Base-by-base conservation (phyloP, 1,140 invertebrate species). In the Sycophila sp. region DNA sequence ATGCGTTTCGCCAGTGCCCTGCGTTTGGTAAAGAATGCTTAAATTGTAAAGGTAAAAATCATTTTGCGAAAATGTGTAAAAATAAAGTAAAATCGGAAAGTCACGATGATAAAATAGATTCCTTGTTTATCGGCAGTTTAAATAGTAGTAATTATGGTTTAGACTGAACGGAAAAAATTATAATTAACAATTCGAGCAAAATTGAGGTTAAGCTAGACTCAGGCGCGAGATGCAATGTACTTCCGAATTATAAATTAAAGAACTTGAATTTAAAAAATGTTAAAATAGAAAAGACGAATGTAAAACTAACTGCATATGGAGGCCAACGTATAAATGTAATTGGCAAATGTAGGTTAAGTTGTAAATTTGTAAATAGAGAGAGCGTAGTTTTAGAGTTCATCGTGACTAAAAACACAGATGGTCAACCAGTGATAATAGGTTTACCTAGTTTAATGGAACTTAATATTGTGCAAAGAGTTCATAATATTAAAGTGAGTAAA, bases 381-480 rank as follows among this genome's bases (percentile, higher is more conserved):
- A 32, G 42, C n/a, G 45, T 28, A 40, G n/a, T 40, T 24, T 34
- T 75, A 10, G 59, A 73, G 65, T 76, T 76, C 56, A 67, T 71
- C 38, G 75, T 77, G 10, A 42, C 73, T 49, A 36, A 71, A 17
- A 56, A 47, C 19, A 56, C 13, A 59, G 66, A 15, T 32, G 30
- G 66, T 36, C n/a, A 77, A 36, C 73, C 72, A 69, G n/a, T n/a
- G 45, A 45, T 73, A 3, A 74, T 75, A 40, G 71, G 75, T 3
- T 74, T 51, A 24, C 68, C 71, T 13, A 28, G 71, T 0, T 10
- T 63, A 56, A 45, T 60, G 72, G 56, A 71, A 45, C 73, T 75
- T 32, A 75, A 77, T 24, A 64, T 78, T 15, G 60, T 77, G 36
- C 10, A 70, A 71, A 66, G 71, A 71, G 38, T 77, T 60, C 45